Conservation (phyloP, 2,113 vertebrate genomes). For the Rutilus rutilus region DNA sequence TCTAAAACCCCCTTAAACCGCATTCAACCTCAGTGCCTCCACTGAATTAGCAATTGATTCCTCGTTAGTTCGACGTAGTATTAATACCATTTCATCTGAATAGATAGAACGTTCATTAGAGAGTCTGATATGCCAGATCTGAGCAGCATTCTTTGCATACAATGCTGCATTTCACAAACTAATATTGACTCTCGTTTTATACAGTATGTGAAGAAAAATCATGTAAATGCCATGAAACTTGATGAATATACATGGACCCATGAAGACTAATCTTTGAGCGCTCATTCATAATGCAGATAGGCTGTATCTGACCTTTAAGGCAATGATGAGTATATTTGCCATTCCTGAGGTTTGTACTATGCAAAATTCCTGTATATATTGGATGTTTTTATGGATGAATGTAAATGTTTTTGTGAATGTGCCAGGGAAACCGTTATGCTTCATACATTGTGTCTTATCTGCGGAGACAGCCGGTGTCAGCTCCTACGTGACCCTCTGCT, state of each 20-base stretch:
- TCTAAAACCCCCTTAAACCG: slow-evolving; percentile 15
- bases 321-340: slow-evolving; percentile 27
- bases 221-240: background rate
- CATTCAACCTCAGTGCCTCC: slow-evolving; percentile 15
- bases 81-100: slow-evolving; percentile 37
- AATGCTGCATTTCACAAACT: background rate
- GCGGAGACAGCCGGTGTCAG: slow-evolving; percentile 37
- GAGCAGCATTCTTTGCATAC: background rate
- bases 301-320: slow-evolving; percentile 21
- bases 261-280: background rate
- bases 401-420: slow-evolving; percentile 6
- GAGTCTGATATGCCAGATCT: background rate
- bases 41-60: slow-evolving; percentile 31
- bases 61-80: slow-evolving; percentile 15
- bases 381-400: slow-evolving; percentile 11
- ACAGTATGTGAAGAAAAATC: no score
- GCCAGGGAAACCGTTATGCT: slow-evolving; percentile 10
- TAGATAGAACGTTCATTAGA: slow-evolving; percentile 26
- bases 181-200: no score
- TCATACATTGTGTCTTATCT: slow-evolving; percentile 42
- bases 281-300: slow-evolving; percentile 19
- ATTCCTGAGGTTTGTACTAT: background rate
- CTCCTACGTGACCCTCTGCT: slow-evolving; percentile 48
- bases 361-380: slow-evolving; percentile 1
- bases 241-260: background rate